Conservation (phyloP, 2,797 vertebrate genomes). For the Bradypodion ventrale region DNA sequence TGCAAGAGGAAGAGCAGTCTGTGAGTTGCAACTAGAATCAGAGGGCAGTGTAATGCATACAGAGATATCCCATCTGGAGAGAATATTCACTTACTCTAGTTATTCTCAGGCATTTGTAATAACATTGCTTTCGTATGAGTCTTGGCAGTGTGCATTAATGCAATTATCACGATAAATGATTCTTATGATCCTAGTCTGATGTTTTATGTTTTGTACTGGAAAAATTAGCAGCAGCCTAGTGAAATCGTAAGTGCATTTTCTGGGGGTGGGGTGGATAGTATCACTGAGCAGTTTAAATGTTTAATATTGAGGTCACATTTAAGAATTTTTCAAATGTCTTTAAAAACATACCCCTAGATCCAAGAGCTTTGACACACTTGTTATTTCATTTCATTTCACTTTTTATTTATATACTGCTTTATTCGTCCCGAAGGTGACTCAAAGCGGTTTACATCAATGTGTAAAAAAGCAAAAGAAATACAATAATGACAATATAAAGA, state of each 20-base stretch:
- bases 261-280: neutral
- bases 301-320: slow-evolving; percentile 31
- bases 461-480: no score
- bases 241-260: neutral
- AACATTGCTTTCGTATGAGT: neutral
- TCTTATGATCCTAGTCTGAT: neutral
- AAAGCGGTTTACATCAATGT: no score
- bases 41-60: neutral
- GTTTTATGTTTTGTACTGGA: neutral
- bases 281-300: neutral
- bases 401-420: no score
- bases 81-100: neutral
- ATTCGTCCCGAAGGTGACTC: no score
- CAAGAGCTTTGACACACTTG: slow-evolving; percentile 48
- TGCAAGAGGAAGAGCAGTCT: neutral
- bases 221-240: neutral
- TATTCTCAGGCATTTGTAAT: neutral
- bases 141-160: neutral
- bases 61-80: neutral
- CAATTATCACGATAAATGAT: neutral
- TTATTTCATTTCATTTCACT: no score
- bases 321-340: slow-evolving; percentile 41
- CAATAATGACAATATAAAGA: no score
- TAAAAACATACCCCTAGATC: slow-evolving; percentile 34
- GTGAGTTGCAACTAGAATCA: neutral